A percentile compares a stretch with the other conserved stretches of the same genome.
These are phyloP conservation scores for Brachionichthys hirsutus DNA, from an alignment of 2,113 vertebrate genomes.

Conservation along the genomic window DNA sequence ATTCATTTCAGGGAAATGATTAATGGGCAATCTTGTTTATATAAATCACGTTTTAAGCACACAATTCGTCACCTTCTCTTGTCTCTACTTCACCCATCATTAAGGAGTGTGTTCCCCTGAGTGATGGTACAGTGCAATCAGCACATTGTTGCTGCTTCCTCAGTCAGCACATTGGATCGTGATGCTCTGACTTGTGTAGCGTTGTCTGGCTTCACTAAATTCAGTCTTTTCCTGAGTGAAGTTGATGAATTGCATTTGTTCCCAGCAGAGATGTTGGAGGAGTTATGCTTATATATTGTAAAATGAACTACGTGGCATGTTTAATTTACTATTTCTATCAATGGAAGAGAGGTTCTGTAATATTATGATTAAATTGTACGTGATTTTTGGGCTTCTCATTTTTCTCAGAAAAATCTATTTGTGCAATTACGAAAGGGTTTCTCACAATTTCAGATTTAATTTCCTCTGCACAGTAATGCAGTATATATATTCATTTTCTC, in stretches of 20 bases:
- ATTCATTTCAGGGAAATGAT: slow-evolving; percentile 67
- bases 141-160: slow-evolving; percentile 56
- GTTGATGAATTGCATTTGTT: slow-evolving; percentile 5
- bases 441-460: no score
- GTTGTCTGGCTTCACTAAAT: slow-evolving; percentile 40
- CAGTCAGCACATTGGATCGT: slow-evolving; percentile 67
- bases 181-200: slow-evolving; percentile 22
- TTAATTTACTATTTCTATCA: slow-evolving; percentile 6
- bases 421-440: no score
- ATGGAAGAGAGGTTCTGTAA: background rate
- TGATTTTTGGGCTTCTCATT: no score
- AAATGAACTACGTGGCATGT: background rate
- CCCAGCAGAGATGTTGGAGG: background rate
- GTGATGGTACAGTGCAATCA: slow-evolving; percentile 69
- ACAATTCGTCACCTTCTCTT: slow-evolving; percentile 65
- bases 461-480: no score
- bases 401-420: no score
- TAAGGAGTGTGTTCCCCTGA: slow-evolving; percentile 64
- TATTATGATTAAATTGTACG: no score
- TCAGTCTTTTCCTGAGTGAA: slow-evolving; percentile 20
- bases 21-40: slow-evolving; percentile 58
- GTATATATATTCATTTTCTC: no score
- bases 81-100: slow-evolving; percentile 66
- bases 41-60: slow-evolving; percentile 68
- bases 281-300: background rate